Conservation (phyloP, 2,888 invertebrate species). For the Philereme vetulata region DNA sequence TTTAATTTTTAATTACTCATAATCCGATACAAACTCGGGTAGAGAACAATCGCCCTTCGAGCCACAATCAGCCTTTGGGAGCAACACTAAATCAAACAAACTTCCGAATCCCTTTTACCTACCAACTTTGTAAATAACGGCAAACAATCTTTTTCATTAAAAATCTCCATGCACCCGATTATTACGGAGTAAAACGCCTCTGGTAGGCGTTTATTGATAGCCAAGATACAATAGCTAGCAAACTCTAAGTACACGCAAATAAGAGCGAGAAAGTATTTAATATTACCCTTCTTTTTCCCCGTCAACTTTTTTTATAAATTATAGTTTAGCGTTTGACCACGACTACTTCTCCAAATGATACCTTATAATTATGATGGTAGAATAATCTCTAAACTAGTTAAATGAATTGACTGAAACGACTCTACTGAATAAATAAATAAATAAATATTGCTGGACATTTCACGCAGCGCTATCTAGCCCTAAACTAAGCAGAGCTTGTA, state of each 20-base stretch:
- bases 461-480: no score
- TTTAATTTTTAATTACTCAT: conserved; percentile 60
- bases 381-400: no score
- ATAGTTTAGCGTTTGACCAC: no score
- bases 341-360: no score
- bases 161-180: conserved; percentile 80
- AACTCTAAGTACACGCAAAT: background rate
- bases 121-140: conserved; percentile 81
- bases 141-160: conserved; percentile 83
- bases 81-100: conserved; percentile 81
- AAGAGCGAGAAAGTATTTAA: no score
- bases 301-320: no score
- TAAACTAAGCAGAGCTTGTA: no score
- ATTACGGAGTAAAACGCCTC: conserved; percentile 81
- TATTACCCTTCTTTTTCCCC: no score
- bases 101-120: conserved; percentile 75
- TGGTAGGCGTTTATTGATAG: conserved; percentile 57
- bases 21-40: conserved; percentile 66
- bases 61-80: conserved; percentile 67
- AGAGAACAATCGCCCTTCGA: conserved; percentile 69
- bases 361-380: no score
- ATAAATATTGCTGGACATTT: no score
- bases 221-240: conserved; percentile 6
- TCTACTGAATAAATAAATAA: no score
- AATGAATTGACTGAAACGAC: no score